Evolutionary conservation across 2,888 invertebrate genomes (phyloP).

Genomic region (Macrosiphum euphorbiae): DNA sequence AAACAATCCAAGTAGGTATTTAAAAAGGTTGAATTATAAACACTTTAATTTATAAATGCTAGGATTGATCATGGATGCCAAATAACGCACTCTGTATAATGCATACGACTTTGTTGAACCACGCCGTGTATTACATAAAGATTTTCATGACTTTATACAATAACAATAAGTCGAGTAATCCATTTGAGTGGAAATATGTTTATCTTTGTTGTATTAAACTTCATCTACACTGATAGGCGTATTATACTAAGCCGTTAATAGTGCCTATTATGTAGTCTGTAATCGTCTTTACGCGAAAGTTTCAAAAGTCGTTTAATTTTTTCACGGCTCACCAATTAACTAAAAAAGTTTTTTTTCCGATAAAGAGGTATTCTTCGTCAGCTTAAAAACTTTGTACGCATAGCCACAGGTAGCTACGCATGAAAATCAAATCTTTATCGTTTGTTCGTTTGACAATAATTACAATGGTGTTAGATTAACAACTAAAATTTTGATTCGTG

Average conservation of each 20-base stretch:
- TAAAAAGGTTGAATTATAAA: neutral
- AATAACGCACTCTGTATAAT: neutral
- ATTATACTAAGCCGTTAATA: conserved; percentile 24
- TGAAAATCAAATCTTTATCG: neutral
- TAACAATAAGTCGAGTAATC: neutral
- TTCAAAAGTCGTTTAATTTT: conserved; percentile 24
- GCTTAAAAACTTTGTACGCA: neutral
- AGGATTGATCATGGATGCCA: neutral
- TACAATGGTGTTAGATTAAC: neutral
- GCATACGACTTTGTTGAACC: neutral
- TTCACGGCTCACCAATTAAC: conserved; percentile 27
- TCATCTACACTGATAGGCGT: neutral
- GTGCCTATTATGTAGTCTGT: neutral
- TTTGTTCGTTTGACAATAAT: neutral
- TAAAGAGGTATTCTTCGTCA: neutral
- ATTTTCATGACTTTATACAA: neutral
- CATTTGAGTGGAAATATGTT: conserved; percentile 1
- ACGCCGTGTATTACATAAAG: neutral
- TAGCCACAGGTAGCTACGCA: neutral
- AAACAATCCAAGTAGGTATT: neutral
- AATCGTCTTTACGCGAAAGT: conserved; percentile 1
- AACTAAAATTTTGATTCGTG: neutral
- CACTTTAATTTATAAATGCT: neutral
- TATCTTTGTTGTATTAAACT: neutral
- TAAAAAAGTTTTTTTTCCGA: neutral